A percentile compares a stretch with the other conserved stretches of the same genome.
phyloP scores from a whole-genome alignment of 2,797 vertebrate species.

The Pagetopsis macropterus region DNA sequence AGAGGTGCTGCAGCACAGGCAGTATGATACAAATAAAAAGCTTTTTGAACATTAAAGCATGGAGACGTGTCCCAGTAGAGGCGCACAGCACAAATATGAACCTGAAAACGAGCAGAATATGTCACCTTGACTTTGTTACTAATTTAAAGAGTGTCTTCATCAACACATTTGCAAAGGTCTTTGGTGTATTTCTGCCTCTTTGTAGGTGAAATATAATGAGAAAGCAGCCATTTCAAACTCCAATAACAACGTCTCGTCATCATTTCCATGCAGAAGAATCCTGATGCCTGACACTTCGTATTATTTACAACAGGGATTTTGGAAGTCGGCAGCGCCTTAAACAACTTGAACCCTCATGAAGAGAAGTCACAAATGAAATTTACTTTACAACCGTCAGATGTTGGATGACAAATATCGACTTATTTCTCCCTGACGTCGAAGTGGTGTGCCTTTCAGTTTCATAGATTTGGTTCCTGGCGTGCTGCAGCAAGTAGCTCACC shows the following conservation, averaged over 20 bases:
- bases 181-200: not conserved
- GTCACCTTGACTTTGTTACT: not conserved
- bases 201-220: not conserved
- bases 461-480: constrained; percentile 26
- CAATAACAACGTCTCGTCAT: constrained; percentile 15
- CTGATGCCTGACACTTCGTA: constrained; percentile 33
- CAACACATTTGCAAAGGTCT: not conserved
- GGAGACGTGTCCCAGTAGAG: no score
- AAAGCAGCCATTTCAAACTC: not conserved
- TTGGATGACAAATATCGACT: constrained; percentile 16
- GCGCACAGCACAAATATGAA: no score
- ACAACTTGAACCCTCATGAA: constrained; percentile 25
- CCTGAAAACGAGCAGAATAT: no score
- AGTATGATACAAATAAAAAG: no score
- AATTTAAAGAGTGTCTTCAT: not conserved
- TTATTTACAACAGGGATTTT: constrained; percentile 41
- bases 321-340: constrained; percentile 32
- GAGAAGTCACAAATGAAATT: constrained; percentile 29
- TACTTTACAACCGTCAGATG: constrained; percentile 44
- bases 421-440: not conserved
- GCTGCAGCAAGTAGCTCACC: constrained; percentile 33
- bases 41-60: no score
- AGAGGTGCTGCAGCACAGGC: no score
- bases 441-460: constrained; percentile 7
- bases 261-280: constrained; percentile 33